phyloP scores from a whole-genome alignment of 2,888 invertebrate genomes.

The Protonemura montana region DNA sequence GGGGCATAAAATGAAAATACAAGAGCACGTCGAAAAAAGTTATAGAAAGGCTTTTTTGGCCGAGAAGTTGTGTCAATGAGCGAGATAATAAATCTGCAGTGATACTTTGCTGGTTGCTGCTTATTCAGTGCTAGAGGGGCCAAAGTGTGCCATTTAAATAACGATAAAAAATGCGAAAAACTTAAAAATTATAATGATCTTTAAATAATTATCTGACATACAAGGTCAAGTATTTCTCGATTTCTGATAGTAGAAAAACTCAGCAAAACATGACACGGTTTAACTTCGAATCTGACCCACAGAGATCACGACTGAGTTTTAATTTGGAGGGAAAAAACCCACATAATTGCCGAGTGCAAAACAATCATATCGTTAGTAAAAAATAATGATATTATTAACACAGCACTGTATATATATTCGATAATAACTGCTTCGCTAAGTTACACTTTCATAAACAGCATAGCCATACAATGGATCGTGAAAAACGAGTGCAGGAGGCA shows the following conservation, averaged over 20 bases:
- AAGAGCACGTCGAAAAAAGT: not conserved
- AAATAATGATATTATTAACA: not conserved
- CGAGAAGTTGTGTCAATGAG: not conserved
- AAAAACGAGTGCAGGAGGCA: not conserved
- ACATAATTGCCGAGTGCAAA: too few species aligned
- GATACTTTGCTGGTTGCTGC: not conserved
- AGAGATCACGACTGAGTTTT: too few species aligned
- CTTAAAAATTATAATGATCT: too few species aligned
- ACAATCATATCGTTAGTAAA: not conserved
- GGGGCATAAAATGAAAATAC: not conserved
- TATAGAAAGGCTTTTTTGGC: not conserved
- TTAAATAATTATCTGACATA: too few species aligned
- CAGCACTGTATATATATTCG: not conserved
- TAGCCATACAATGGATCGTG: not conserved
- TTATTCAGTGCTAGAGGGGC: not conserved
- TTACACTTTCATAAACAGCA: not conserved
- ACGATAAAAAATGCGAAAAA: not conserved
- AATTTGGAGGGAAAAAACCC: too few species aligned
- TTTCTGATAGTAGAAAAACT: too few species aligned
- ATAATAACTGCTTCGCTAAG: not conserved
- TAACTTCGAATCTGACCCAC: too few species aligned
- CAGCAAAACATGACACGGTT: too few species aligned
- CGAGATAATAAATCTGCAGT: not conserved
- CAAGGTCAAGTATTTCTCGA: too few species aligned
- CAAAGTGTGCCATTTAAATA: not conserved